Evolutionary conservation across 2,888 invertebrate species (phyloP).

Genomic region (Neoaliturus tenellus): DNA sequence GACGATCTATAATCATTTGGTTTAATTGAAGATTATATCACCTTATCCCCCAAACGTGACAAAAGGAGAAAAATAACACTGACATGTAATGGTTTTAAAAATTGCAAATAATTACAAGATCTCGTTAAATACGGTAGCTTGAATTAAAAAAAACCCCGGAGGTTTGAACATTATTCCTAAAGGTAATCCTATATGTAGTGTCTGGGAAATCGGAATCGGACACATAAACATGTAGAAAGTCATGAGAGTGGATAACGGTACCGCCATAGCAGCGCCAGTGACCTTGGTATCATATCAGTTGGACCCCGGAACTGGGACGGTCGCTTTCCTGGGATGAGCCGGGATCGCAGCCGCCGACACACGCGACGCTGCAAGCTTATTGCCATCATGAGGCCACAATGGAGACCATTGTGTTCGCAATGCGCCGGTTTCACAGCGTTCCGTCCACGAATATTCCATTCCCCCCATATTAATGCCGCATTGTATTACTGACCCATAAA

Average conservation of each 20-base stretch:
- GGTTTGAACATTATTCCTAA: too few species aligned
- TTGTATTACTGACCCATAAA: slow-evolving; percentile 33
- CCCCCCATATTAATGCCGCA: slow-evolving; percentile 21
- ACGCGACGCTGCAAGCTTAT: slow-evolving; percentile 14
- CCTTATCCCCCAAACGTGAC: too few species aligned
- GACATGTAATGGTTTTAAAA: too few species aligned
- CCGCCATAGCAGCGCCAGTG: neutral
- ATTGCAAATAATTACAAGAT: too few species aligned
- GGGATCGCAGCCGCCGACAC: neutral
- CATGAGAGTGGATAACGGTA: neutral
- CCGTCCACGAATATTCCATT: slow-evolving; percentile 32
- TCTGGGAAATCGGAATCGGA: neutral
- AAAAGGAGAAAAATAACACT: too few species aligned
- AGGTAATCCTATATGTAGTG: too few species aligned
- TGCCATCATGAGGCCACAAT: neutral
- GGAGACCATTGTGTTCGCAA: slow-evolving; percentile 3
- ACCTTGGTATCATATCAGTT: neutral
- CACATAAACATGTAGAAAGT: neutral
- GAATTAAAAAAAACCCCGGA: too few species aligned
- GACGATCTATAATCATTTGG: too few species aligned
- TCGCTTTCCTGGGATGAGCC: neutral
- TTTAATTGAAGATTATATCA: too few species aligned
- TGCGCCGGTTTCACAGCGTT: slow-evolving; percentile 23
- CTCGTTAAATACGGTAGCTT: too few species aligned
- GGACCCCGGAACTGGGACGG: neutral